A percentile compares a stretch with the other conserved stretches of the same genome.
phyloP scores from a whole-genome alignment of 2,888 invertebrate species.

The Caenorhabditis sp. region DNA sequence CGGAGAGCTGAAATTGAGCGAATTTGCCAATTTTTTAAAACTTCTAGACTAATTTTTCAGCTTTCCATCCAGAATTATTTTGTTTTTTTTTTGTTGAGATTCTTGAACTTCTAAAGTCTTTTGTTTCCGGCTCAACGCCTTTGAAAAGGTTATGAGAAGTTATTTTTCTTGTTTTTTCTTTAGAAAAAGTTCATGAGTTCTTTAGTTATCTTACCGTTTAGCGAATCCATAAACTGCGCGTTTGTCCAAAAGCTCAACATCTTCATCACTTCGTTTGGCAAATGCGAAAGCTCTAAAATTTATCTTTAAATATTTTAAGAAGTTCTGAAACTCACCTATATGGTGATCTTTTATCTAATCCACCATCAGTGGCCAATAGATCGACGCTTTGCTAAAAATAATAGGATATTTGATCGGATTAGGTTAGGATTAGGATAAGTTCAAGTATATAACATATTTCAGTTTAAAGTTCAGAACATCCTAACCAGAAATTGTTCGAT shows the following conservation, averaged over 20 bases:
- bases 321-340: conserved; percentile 22
- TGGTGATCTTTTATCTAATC: conserved; percentile 30
- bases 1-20: conserved; percentile 28
- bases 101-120: too few relatives aligned
- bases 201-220: conserved; percentile 31
- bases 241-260: conserved; percentile 43
- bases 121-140: background rate
- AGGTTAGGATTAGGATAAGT: too few relatives aligned
- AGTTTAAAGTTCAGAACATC: too few relatives aligned
- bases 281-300: conserved; percentile 47
- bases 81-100: too few relatives aligned
- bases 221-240: conserved; percentile 50
- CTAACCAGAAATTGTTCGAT: too few relatives aligned
- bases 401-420: background rate
- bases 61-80: too few relatives aligned
- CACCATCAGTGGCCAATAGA: background rate
- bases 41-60: background rate
- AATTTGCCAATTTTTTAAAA: background rate
- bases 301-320: background rate
- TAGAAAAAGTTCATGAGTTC: background rate
- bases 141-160: conserved; percentile 4
- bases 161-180: too few relatives aligned
- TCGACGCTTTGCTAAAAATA: background rate
- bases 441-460: too few relatives aligned
- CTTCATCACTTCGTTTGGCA: conserved; percentile 47